phyloP scores from a whole-genome alignment of 2,797 vertebrate genomes.

The Oreochromis mossambicus region DNA sequence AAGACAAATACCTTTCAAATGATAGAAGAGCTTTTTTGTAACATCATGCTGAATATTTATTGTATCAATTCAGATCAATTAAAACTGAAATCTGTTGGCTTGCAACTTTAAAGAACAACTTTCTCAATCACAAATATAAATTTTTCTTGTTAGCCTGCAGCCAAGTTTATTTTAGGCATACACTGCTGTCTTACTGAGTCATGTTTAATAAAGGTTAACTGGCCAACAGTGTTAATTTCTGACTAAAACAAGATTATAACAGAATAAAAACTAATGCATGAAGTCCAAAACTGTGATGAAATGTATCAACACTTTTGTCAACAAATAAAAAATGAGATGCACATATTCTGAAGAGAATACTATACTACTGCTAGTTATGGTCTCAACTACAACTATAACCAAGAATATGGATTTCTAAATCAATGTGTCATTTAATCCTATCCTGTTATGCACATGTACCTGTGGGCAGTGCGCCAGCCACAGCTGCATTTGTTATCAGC shows the following conservation, averaged over 20 bases:
- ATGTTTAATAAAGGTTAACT: neutral
- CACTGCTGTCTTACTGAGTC: neutral
- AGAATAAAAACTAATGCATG: rapidly evolving
- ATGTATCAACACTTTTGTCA: rapidly evolving
- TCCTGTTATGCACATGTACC: neutral
- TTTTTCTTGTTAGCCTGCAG: neutral
- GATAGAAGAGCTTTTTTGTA: neutral
- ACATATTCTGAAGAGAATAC: neutral
- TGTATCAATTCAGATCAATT: neutral
- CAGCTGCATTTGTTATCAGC: neutral
- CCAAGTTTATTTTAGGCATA: neutral
- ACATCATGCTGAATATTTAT: neutral
- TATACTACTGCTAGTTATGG: neutral
- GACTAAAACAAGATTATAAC: neutral
- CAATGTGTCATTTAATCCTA: neutral
- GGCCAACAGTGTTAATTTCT: neutral
- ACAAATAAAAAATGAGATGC: neutral
- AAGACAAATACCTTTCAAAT: neutral
- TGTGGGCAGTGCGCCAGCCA: neutral
- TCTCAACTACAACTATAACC: neutral
- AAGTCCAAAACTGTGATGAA: neutral
- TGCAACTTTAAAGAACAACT: neutral
- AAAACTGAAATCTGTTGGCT: neutral
- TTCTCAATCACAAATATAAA: neutral
- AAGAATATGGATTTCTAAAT: neutral